Conservation (phyloP, 2,888 invertebrate genomes). For the Caenorhabditis virilis region DNA sequence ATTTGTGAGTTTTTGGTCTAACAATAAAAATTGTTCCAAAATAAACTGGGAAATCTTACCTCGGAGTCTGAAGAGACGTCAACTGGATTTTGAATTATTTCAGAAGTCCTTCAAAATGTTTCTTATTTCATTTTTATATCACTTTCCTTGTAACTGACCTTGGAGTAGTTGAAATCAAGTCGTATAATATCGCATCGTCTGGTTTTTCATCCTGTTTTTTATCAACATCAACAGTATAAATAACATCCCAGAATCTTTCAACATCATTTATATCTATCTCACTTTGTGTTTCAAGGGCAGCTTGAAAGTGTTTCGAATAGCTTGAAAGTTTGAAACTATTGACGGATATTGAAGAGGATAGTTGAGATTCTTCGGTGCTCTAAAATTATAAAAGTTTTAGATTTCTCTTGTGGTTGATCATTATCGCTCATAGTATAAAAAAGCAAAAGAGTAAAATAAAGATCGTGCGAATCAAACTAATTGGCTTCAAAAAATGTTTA, state of each 20-base stretch:
- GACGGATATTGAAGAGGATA: conserved; percentile 15
- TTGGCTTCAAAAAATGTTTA: too few species aligned
- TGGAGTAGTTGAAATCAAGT: too few species aligned
- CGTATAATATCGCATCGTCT: neutral
- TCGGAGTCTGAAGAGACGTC: too few species aligned
- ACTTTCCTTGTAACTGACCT: too few species aligned
- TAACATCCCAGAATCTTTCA: conserved; percentile 36
- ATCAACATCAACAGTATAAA: conserved; percentile 7
- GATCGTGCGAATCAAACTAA: too few species aligned
- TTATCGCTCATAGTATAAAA: too few species aligned
- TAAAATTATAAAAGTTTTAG: conserved; percentile 6
- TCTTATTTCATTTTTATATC: too few species aligned
- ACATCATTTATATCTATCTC: conserved; percentile 23
- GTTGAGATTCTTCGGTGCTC: conserved; percentile 16
- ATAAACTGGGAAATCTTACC: too few species aligned
- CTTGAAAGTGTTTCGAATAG: conserved; percentile 9
- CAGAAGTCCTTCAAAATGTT: too few species aligned
- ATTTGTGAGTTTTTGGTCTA: neutral
- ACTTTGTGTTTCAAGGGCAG: conserved; percentile 19
- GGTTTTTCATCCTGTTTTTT: neutral
- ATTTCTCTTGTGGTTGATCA: too few species aligned
- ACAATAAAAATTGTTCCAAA: neutral
- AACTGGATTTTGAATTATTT: too few species aligned
- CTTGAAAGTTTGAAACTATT: conserved; percentile 13
- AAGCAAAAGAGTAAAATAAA: too few species aligned